phyloP scores from a whole-genome alignment of 2,113 vertebrate genomes.

The Oncorhynchus tshawytscha region DNA sequence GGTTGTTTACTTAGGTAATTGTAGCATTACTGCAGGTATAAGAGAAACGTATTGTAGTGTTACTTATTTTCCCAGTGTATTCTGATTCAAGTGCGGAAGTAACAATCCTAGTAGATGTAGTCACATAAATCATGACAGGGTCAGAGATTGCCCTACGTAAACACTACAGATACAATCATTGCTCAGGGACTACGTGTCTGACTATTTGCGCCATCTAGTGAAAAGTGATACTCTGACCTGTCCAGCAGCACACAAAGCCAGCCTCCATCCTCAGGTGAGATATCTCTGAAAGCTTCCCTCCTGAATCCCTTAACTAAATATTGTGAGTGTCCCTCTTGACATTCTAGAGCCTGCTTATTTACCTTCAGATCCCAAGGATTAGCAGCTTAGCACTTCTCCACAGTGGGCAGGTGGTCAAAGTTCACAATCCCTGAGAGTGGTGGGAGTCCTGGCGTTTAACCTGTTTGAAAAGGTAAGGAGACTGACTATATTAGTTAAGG shows the following conservation, averaged over 20 bases:
- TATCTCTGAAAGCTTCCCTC: conserved; percentile 74
- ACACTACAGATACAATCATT: conserved; percentile 39
- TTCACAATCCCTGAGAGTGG: too few species aligned
- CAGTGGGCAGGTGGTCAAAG: conserved; percentile 15
- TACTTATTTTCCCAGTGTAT: neutral
- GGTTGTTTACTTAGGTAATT: neutral
- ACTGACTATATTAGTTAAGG: too few species aligned
- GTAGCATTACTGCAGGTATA: neutral
- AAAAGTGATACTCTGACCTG: conserved; percentile 74
- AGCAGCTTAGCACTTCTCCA: conserved; percentile 53
- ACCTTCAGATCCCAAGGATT: conserved; percentile 70
- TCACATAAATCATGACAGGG: conserved; percentile 46
- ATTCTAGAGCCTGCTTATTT: conserved; percentile 71
- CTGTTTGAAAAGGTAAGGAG: too few species aligned
- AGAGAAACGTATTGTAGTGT: too few species aligned
- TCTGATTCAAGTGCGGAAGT: conserved; percentile 8
- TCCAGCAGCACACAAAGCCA: conserved; percentile 60
- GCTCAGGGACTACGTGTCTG: conserved; percentile 4
- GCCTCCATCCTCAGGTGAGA: conserved; percentile 73
- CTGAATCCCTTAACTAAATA: conserved; percentile 83
- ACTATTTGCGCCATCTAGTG: conserved; percentile 61
- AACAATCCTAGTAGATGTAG: conserved; percentile 37
- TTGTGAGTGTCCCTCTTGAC: conserved; percentile 78
- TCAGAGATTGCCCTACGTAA: conserved; percentile 64
- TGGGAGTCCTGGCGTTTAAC: too few species aligned